Base-by-base conservation (phyloP, 2,888 invertebrate genomes). In the Drosophila helvetica region DNA sequence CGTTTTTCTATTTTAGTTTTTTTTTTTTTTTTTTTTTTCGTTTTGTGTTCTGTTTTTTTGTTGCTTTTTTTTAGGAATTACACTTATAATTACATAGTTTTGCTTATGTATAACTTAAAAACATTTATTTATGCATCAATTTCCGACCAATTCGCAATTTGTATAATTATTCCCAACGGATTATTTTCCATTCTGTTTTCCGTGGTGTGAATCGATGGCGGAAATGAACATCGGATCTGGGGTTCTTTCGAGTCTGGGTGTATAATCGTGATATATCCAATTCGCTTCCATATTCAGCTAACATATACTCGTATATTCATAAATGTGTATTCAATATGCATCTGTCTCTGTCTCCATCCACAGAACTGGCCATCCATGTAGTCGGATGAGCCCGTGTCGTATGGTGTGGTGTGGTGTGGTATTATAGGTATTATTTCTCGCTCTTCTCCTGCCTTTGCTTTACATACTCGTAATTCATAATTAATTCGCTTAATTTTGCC, bases 81-180 rank as follows among this genome's bases (percentile, higher is more conserved):
- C 89, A 82, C 89, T 89, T 90, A 89, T 89, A 90, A 90, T 90
- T 89, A 90, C 90, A 89, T 89, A 89, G 85, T 89, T 84, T 86
- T 75, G 83, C 88, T 88, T 88, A 87, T 68, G 75, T 78, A 80
- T 88, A 83, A 88, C 87, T 82, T 88, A 88, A 88, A 82, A 86
- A 84, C 84, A 84, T 68, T 73, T 52, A 50, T 80, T 88, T 82
- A 77, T 82, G 82, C 84, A 81, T 86, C 89, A 71, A 79, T 74
- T 89, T 78, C 76, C 58, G 73, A 77, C 78, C 73, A 80, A 77
- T 74, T 70, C 68, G 69, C 69, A 67, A 67, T 59, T 27, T 27
- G 27, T 68, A 64, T 75, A 47, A 57, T 63, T 46, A 60, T 67
- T 77, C 74, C 75, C 70, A 77, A 78, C 68, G 74, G 59, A 61